These are phyloP conservation scores for Dendroctonus valens DNA, from an alignment of 1,140 invertebrate genomes.

Conservation along the genomic window DNA sequence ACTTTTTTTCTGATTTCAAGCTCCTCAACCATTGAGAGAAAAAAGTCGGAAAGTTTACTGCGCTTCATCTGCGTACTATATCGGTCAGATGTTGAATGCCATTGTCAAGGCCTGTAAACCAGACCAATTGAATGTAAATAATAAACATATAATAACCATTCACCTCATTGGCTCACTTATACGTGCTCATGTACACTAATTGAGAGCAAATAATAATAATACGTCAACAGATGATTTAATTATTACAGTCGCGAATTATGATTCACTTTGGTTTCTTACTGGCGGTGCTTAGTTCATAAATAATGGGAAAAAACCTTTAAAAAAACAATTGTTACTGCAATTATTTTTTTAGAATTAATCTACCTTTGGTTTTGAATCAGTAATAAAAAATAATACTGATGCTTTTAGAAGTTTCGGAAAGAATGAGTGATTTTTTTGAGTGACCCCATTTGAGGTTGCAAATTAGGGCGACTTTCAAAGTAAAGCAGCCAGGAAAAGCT, in stretches of 20 bases:
- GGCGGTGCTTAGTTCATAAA: too few species aligned
- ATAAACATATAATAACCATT: slow-evolving; percentile 24
- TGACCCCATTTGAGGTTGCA: too few species aligned
- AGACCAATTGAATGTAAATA: slow-evolving; percentile 1
- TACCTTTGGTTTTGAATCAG: too few species aligned
- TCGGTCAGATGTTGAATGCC: slow-evolving; percentile 5
- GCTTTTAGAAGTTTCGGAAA: too few species aligned
- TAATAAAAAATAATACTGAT: too few species aligned
- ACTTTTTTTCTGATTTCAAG: not conserved
- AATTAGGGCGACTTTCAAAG: too few species aligned
- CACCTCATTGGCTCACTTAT: slow-evolving; percentile 8
- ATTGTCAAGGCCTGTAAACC: slow-evolving; percentile 10
- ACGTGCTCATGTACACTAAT: slow-evolving; percentile 11
- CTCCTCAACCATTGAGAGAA: not conserved
- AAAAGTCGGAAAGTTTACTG: not conserved
- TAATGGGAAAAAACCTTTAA: too few species aligned
- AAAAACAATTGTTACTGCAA: too few species aligned
- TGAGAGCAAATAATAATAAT: slow-evolving; percentile 1
- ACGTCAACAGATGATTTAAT: slow-evolving; percentile 8
- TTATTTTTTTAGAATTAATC: too few species aligned
- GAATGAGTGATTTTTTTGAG: too few species aligned
- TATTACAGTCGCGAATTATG: not conserved
- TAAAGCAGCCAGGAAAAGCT: too few species aligned
- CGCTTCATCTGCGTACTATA: not conserved
- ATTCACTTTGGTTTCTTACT: too few species aligned